Evolutionary conservation across 2,113 vertebrate genomes (phyloP), one percentile per base, ranked within the genome.

Genomic region (Leptocoma aspasia): DNA sequence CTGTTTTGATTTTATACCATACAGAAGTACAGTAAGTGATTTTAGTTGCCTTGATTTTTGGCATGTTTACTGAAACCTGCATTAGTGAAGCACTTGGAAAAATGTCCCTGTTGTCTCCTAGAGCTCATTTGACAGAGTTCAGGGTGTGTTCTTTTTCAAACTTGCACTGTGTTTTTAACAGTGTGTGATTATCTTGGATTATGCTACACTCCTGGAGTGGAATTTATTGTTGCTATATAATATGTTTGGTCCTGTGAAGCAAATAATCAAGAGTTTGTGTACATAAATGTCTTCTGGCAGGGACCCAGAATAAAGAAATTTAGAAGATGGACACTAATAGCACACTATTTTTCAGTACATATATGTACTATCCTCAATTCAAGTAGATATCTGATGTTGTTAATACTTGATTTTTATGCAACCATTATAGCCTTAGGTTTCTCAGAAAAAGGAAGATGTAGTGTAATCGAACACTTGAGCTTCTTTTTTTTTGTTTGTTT

Each of bases 141-240:
- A 15, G 71, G 27, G 30, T 7, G 1, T 5, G 1, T 42, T 75
- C 11, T 54, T 35, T 76, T 69, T 63, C 21, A 37, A 1, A 77
- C 19, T 86, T 86, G 41, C 3, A 1, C 49, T 2, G 12, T 35
- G 27, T 41, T 89, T 68, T 80, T 80, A 56, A 16, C 15, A 4
- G 44, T 50, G 16, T 0, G 0, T 60, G 22, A 24, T 76, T 71
- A 20, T 82, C 21, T 76, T 2, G 7, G 44, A 21, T 57, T 60
- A 6, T 44, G 59, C 63, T 79, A 53, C 7, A 2, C 37, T 82
- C 31, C 27, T 71, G 19, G 17, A 69, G 57, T 35, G 53, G 31
- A 50, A 88, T 63, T 86, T 30, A 42, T 60, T 82, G 79, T 85
- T 88, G 41, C 65, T 85, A 1, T 82, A 3, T 65, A 37, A 10